Evolutionary conservation across 1,140 invertebrate species (phyloP).

Genomic region (Saccostrea echinata): DNA sequence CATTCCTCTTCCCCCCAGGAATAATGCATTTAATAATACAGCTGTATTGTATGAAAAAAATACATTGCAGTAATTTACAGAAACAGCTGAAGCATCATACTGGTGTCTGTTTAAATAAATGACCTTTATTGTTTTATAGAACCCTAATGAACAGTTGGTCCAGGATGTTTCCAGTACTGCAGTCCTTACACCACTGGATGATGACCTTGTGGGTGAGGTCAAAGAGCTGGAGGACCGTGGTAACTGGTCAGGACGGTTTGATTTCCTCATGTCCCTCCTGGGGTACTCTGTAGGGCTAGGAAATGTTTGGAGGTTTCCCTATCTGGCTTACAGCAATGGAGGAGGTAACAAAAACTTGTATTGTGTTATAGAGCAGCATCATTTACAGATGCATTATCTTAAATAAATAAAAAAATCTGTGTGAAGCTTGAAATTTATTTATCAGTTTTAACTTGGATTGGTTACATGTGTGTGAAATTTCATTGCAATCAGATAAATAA

Average conservation of each 20-base stretch:
- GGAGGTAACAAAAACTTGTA: conserved; percentile 84
- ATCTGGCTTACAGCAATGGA: conserved; percentile 95
- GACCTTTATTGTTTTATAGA: conserved; percentile 57
- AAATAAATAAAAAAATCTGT: no score
- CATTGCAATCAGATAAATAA: no score
- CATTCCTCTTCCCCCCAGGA: no score
- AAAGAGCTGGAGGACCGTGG: conserved; percentile 84
- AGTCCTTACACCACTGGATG: conserved; percentile 73
- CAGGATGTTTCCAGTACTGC: conserved; percentile 77
- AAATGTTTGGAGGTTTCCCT: conserved; percentile 97
- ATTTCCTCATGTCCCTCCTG: conserved; percentile 82
- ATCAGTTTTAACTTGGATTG: no score
- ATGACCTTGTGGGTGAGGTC: conserved; percentile 78
- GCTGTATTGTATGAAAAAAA: no score
- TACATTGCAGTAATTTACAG: no score
- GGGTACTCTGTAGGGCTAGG: conserved; percentile 86
- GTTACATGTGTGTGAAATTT: no score
- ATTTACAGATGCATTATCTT: no score
- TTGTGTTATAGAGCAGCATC: not conserved
- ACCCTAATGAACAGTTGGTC: conserved; percentile 70
- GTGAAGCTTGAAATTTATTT: no score
- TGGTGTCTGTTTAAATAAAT: not conserved
- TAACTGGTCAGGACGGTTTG: conserved; percentile 81
- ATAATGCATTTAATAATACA: no score
- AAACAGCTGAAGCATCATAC: no score